A percentile compares a stretch with the other conserved stretches of the same genome.
Evolutionary conservation across 1,140 invertebrate genomes (phyloP).

Genomic region (Stratiolaelaps scimitus): DNA sequence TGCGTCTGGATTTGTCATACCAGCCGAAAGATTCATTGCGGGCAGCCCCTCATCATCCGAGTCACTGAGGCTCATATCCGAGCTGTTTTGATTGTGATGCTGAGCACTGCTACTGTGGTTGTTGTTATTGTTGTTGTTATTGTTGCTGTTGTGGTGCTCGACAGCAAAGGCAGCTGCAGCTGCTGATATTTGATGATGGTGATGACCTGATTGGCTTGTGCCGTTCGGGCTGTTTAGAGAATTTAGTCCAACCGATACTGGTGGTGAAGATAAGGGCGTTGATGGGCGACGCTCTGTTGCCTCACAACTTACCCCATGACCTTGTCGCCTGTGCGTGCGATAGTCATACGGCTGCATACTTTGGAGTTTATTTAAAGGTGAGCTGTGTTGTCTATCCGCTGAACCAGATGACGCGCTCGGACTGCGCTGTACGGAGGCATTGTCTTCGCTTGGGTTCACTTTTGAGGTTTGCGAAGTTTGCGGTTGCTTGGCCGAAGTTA

Average conservation of each 20-base stretch:
- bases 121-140: slow-evolving; percentile 29
- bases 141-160: slow-evolving; percentile 33
- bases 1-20: background rate
- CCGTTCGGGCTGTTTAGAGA: slow-evolving; percentile 51
- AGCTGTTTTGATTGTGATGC: slow-evolving; percentile 38
- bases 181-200: slow-evolving; percentile 36
- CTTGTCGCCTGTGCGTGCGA: slow-evolving; percentile 44
- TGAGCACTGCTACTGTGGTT: slow-evolving; percentile 36
- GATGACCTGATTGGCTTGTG: slow-evolving; percentile 38
- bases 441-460: no score
- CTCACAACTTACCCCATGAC: no score
- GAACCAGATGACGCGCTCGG: no score
- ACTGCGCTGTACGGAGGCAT: no score
- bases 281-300: slow-evolving; percentile 30
- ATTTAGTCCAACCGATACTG: slow-evolving; percentile 40
- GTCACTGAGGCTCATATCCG: slow-evolving; percentile 36
- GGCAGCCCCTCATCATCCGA: slow-evolving; percentile 34
- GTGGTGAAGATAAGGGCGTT: slow-evolving; percentile 19
- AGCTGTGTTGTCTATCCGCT: slow-evolving; percentile 38
- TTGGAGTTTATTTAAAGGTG: slow-evolving; percentile 72
- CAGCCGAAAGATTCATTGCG: slow-evolving; percentile 38
- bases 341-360: slow-evolving; percentile 92
- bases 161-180: slow-evolving; percentile 34
- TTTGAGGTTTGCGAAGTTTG: no score
- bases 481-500: slow-evolving; percentile 14